Base-by-base conservation (phyloP, 1,140 invertebrate genomes). In the Dolichoris vasculosae region DNA sequence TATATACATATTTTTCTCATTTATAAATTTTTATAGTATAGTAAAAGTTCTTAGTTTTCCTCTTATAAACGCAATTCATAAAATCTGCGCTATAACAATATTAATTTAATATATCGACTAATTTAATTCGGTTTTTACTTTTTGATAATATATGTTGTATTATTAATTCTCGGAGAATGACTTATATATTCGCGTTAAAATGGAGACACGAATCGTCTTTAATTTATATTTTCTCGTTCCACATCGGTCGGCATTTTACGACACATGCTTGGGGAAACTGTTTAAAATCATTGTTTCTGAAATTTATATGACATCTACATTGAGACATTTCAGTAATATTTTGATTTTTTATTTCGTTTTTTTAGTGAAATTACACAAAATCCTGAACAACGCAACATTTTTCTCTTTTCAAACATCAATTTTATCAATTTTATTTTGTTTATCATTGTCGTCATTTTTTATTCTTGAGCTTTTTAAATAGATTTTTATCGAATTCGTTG, bases 131-230 rank as follows among this genome's bases (percentile, higher is more conserved):
- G 38, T 43, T 23, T 8, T 17, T 23, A 40, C 43, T 40, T 43
- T 43, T 73, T 13, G 15, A 75, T 76, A 32, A 48, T 48, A 13
- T 48, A 13, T 30, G 13, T n/a, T 6, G 43, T 51, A 38, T 46
- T 38, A 35, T 78, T 78, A 30, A 78, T 40, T 79, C 83, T 84
- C 83, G 75, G 83, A 84, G 76, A 84, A 84, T 59, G 75, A 69
- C 76, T 79, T 76, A 43, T 2, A 35, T 26, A n/a, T 83, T 73
- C 32, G n/a, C 17, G 23, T 83, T 59, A 76, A 32, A 67, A 82
- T 71, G 26, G 48, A 40, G 38, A 81, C 69, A 75, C 63, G 51
- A 75, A 82, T 17, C 81, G 30, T 26, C 46, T 59, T 67, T 48
- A 46, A 69, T 81, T 81, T 51, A n/a, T 51, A 43, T 15, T 67